A percentile compares a stretch with the other conserved stretches of the same genome.
These are phyloP conservation scores for Ambastaia sidthimunki DNA, from an alignment of 2,797 vertebrate species.

Conservation along the genomic window DNA sequence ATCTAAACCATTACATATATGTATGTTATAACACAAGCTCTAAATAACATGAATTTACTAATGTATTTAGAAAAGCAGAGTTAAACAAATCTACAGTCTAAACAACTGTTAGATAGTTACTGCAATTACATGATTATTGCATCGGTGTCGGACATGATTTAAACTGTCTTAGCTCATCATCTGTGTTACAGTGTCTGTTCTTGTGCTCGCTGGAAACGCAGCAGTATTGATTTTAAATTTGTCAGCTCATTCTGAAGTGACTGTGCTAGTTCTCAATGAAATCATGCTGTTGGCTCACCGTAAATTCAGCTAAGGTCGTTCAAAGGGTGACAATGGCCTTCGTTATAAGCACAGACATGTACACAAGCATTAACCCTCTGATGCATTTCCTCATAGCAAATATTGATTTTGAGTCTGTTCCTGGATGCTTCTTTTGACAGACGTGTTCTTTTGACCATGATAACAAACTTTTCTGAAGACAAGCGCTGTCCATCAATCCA, in stretches of 20 bases:
- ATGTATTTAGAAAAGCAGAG: no score
- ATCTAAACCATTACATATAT: no score
- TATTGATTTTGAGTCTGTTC: neutral
- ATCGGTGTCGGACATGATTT: no score
- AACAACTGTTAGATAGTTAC: no score
- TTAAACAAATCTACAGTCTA: no score
- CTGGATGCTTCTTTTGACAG: neutral
- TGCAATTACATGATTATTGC: no score
- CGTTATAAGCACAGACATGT: constrained; percentile 44
- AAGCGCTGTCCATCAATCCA: neutral
- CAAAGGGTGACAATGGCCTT: neutral
- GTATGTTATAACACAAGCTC: no score
- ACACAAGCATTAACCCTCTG: neutral
- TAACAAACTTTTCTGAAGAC: neutral
- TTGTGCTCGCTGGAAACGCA: neutral
- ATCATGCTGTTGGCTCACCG: constrained; percentile 15
- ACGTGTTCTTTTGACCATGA: neutral
- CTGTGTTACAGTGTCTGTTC: neutral
- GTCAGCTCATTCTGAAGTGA: constrained; percentile 45
- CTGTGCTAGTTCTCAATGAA: constrained; percentile 10
- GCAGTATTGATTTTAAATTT: constrained; percentile 47
- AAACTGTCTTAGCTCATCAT: neutral
- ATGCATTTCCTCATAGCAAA: constrained; percentile 1
- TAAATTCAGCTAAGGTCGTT: constrained; percentile 20
- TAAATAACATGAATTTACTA: no score